Evolutionary conservation across 2,888 invertebrate species (phyloP), one percentile per base, ranked within the genome.

Genomic region (Andricus curvator): DNA sequence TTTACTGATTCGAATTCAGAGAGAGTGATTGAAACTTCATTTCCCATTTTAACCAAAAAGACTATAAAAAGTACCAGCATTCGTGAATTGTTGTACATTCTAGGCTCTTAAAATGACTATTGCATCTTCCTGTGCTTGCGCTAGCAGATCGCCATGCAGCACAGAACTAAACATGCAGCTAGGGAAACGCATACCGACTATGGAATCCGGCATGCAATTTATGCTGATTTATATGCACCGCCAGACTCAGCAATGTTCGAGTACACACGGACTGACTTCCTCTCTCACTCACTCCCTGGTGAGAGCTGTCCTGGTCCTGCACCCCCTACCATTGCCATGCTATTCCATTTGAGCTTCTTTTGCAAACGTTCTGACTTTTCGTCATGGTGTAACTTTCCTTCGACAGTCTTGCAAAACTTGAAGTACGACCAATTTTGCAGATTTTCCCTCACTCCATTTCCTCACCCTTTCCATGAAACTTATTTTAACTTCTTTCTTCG

Each of bases 211-310:
- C 85, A 85, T 89, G 89, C 90, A 91, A 90, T 91, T 91, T 91
- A 91, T 91, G 90, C 91, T 91, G 91, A 91, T 91, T 91, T 91
- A 91, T 90, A 91, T 90, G 91, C 91, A 82, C 82, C 85, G 85
- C 87, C 88, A 86, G 81, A 80, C 81, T 80, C 81, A 79, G 60
- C 81, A 77, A 78, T 81, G 79, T 81, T 79, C 67, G 78, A 81
- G 68, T 64, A 66, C 56, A 41, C 77, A 67, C 77, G 74, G 51
- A 77, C 56, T 60, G 37, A 64, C 79, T 44, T 64, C 15, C 76
- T 65, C 76, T n/a, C 9, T 56, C 41, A 51, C 80, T 66, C 66
- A 22, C 60, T 65, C 65, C 65, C 67, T 76, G 76, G 48, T 76
- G 37, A 64, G 44, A 65, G 48, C 77, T 64, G 25, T 51, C 67